phyloP scores from a whole-genome alignment of 1,140 invertebrate species.

The Trialeurodes vaporariorum region DNA sequence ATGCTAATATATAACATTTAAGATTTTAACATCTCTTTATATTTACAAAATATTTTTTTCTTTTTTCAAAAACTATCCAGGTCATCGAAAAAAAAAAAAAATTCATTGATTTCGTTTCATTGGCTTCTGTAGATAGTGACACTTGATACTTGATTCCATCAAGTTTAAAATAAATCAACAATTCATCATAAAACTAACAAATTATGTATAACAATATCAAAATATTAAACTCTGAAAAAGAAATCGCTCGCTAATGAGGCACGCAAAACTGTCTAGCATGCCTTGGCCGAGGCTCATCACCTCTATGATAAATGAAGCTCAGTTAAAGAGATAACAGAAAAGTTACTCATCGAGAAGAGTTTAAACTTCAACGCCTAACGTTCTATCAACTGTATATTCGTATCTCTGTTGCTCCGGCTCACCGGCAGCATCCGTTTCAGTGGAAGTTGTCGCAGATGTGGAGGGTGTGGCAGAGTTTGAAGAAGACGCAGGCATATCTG shows the following conservation, averaged over 20 bases:
- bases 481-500: constrained; percentile 6
- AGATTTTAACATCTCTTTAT: too few relatives aligned
- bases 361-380: constrained; percentile 54
- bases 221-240: background rate
- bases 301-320: background rate
- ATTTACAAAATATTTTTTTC: background rate
- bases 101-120: background rate
- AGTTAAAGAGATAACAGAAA: background rate
- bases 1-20: too few relatives aligned
- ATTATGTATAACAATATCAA: background rate
- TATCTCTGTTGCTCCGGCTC: constrained; percentile 40
- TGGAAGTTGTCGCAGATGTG: constrained; percentile 13
- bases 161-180: background rate
- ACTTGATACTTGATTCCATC: background rate
- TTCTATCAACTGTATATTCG: constrained; percentile 53
- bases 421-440: constrained; percentile 30
- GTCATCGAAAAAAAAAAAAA: background rate
- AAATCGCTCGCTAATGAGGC: background rate
- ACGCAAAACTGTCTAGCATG: background rate
- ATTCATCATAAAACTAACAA: background rate
- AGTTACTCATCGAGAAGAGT: background rate
- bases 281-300: background rate
- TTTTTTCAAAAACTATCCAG: background rate
- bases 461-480: constrained; percentile 11
- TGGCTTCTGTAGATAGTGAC: background rate